Percentiles rank a stretch among this genome's conserved stretches.
Conservation (phyloP, 2,888 invertebrate genomes). For the Cryptocephalus moraei region DNA sequence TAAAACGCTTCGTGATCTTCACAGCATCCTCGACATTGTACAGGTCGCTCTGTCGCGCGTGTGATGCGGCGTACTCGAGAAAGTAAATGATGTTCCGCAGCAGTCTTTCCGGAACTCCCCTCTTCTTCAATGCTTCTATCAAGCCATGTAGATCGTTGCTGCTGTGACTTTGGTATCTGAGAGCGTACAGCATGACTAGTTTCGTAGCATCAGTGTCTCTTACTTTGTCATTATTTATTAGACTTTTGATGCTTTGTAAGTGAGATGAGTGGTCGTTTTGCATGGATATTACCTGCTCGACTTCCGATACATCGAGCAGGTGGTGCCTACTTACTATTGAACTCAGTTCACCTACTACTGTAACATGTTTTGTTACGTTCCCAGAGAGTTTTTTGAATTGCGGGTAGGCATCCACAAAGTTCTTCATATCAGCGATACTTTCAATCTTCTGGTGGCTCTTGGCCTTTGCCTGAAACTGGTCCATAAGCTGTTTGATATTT, state of each 20-base stretch:
- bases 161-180: conserved; percentile 85
- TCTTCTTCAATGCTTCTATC: conserved; percentile 59
- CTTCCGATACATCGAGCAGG: conserved; percentile 83
- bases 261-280: conserved; percentile 74
- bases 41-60: conserved; percentile 71
- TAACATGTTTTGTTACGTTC: conserved; percentile 95
- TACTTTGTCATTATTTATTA: conserved; percentile 61
- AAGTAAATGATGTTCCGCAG: conserved; percentile 51
- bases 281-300: conserved; percentile 89
- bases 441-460: conserved; percentile 96
- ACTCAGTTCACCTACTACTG: conserved; percentile 91
- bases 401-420: conserved; percentile 95
- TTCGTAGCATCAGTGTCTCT: conserved; percentile 74
- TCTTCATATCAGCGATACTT: conserved; percentile 98
- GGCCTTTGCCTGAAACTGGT: conserved; percentile 83
- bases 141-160: conserved; percentile 74
- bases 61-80: conserved; percentile 77
- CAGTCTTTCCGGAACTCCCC: conserved; percentile 57
- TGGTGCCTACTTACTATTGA: conserved; percentile 64
- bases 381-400: conserved; percentile 95
- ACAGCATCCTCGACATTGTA: conserved; percentile 73
- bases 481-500: conserved; percentile 93
- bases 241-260: conserved; percentile 63
- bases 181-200: conserved; percentile 84
- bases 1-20: conserved; percentile 84